A percentile compares a stretch with the other conserved stretches of the same genome.
phyloP scores from a whole-genome alignment of 1,140 invertebrate genomes.

The Daktulosphaira vitifoliae region DNA sequence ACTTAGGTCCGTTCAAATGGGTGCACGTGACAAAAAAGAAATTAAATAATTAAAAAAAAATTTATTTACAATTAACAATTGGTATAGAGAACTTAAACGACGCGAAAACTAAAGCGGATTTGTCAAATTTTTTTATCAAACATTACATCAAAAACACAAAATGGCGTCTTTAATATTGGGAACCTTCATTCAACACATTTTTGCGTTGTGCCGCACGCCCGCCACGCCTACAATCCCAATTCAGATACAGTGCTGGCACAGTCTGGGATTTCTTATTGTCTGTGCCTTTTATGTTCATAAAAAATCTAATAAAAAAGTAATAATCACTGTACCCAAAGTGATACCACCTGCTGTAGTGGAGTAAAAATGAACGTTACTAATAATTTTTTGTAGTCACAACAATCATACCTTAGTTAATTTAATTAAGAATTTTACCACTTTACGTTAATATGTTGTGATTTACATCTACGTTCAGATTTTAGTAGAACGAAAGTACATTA shows the following conservation, averaged over 20 bases:
- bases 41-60: conserved; percentile 5
- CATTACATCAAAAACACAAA: conserved; percentile 27
- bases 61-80: conserved; percentile 2
- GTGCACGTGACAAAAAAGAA: conserved; percentile 50
- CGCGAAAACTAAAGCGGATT: not conserved
- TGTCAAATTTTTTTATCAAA: conserved; percentile 21
- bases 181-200: conserved; percentile 31
- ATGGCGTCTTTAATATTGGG: conserved; percentile 27
- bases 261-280: conserved; percentile 4
- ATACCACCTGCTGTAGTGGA: too few relatives aligned
- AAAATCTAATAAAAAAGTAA: too few relatives aligned
- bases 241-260: conserved; percentile 13
- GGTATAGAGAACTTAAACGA: conserved; percentile 14
- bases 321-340: too few relatives aligned
- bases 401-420: too few relatives aligned
- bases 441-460: too few relatives aligned
- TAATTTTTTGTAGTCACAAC: too few relatives aligned
- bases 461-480: too few relatives aligned
- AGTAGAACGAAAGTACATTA: too few relatives aligned
- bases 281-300: too few relatives aligned
- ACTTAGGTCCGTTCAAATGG: conserved; percentile 63
- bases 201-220: conserved; percentile 28
- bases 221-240: conserved; percentile 29
- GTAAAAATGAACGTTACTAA: too few relatives aligned
- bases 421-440: too few relatives aligned